These are phyloP conservation scores for Thalassoma bifasciatum DNA, from an alignment of 2,113 vertebrate genomes.

Conservation along the genomic window DNA sequence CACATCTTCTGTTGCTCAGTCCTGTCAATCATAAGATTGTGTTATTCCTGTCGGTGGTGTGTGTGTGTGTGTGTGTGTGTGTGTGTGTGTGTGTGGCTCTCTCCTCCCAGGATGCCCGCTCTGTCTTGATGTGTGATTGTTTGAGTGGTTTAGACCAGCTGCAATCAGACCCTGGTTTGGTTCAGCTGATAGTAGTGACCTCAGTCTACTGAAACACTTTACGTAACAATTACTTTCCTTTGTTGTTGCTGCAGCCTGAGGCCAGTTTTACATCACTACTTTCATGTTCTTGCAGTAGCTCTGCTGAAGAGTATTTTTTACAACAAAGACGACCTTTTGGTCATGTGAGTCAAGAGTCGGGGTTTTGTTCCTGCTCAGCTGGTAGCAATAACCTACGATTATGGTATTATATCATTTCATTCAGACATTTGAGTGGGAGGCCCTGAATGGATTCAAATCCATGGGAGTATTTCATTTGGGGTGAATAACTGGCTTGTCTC, in stretches of 20 bases:
- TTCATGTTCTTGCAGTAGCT: slow-evolving; percentile 19
- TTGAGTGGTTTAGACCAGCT: neutral
- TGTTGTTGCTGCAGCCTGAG: slow-evolving; percentile 33
- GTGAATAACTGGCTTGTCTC: slow-evolving; percentile 8
- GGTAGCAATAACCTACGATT: neutral
- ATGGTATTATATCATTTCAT: slow-evolving; percentile 1
- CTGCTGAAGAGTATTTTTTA: slow-evolving; percentile 7
- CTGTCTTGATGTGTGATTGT: neutral
- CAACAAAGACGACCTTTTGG: slow-evolving; percentile 7
- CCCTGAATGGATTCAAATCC: slow-evolving; percentile 11
- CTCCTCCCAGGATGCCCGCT: neutral
- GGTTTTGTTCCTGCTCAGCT: slow-evolving; percentile 17
- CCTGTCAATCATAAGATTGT: too few relatives aligned
- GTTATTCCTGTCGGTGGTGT: too few relatives aligned
- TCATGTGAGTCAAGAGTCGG: slow-evolving; percentile 19
- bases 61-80: too few relatives aligned
- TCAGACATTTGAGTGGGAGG: slow-evolving; percentile 5
- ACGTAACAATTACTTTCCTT: slow-evolving; percentile 32
- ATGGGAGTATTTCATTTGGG: neutral
- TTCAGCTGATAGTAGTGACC: slow-evolving; percentile 28
- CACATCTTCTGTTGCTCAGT: too few relatives aligned
- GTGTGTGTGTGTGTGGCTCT: too few relatives aligned
- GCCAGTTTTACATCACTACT: slow-evolving; percentile 40
- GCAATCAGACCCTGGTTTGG: neutral
- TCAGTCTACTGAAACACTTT: slow-evolving; percentile 31